Conservation (phyloP, 2,797 vertebrate species). For the Microctenopoma lineatum region DNA sequence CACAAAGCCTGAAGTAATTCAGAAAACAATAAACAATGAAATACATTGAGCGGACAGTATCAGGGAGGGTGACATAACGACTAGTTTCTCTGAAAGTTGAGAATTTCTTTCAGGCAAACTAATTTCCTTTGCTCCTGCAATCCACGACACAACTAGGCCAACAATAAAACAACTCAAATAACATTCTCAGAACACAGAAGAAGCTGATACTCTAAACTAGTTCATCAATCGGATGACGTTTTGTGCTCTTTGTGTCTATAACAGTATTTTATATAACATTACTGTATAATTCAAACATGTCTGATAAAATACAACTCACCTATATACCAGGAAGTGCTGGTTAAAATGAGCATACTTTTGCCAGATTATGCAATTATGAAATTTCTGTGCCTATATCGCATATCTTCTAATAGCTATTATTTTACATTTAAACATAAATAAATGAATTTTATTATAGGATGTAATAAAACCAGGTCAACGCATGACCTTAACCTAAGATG, state of each 20-base stretch:
- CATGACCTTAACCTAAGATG: not conserved
- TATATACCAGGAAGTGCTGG: not conserved
- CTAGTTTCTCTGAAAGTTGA: conserved; percentile 67
- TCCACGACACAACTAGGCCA: conserved; percentile 33
- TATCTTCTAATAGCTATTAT: not conserved
- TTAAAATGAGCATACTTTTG: not conserved
- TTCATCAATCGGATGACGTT: conserved; percentile 25
- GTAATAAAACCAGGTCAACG: not conserved
- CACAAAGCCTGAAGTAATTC: conserved; percentile 44
- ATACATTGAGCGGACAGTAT: conserved; percentile 63
- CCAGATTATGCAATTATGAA: not conserved
- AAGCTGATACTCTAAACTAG: conserved; percentile 15
- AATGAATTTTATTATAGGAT: not conserved
- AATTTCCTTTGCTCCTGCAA: conserved; percentile 37
- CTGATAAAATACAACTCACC: too few species aligned
- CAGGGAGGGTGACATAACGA: conserved; percentile 49
- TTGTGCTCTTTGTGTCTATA: not conserved
- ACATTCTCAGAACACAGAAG: conserved; percentile 36
- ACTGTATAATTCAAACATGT: not conserved
- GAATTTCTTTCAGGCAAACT: conserved; percentile 48
- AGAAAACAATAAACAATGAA: conserved; percentile 73
- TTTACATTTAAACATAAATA: not conserved
- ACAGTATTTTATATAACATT: conserved; percentile 9
- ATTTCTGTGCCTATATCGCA: not conserved
- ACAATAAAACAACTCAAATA: conserved; percentile 45